phyloP scores from a whole-genome alignment of 2,797 vertebrate genomes.

The Sus cebifrons region DNA sequence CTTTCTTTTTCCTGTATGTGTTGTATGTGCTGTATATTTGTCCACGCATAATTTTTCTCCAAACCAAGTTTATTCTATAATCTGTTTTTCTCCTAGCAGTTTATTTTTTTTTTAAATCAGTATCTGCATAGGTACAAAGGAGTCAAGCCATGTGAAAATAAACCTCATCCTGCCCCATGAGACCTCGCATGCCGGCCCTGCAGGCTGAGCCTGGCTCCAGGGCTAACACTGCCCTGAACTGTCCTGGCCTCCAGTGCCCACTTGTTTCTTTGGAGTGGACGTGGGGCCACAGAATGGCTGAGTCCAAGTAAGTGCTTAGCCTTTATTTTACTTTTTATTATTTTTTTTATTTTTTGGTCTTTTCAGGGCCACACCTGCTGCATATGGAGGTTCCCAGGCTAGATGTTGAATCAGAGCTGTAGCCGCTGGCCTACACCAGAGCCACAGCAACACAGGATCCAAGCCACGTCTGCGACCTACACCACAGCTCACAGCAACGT shows the following conservation, averaged over 20 bases:
- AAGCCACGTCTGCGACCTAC: too few species aligned
- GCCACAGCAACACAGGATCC: too few species aligned
- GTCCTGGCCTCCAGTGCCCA: fast-evolving
- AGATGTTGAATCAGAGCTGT: too few species aligned
- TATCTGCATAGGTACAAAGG: neutral
- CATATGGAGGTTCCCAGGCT: too few species aligned
- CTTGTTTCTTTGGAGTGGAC: neutral
- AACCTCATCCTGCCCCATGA: too few species aligned
- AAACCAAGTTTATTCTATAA: conserved; percentile 19
- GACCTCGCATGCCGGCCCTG: too few species aligned
- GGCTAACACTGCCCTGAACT: fast-evolving
- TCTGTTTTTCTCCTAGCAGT: neutral
- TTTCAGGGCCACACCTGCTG: too few species aligned
- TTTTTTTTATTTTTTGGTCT: too few species aligned
- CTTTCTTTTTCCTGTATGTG: neutral
- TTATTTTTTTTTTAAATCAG: neutral
- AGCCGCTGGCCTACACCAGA: too few species aligned
- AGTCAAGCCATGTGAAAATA: neutral
- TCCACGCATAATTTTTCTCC: neutral
- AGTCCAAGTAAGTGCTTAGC: neutral
- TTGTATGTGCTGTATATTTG: neutral
- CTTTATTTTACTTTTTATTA: neutral
- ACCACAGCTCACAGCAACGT: too few species aligned
- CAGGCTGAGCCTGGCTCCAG: neutral
- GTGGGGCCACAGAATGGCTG: neutral